Conservation (phyloP, 2,797 vertebrate species). For the Falco peregrinus region DNA sequence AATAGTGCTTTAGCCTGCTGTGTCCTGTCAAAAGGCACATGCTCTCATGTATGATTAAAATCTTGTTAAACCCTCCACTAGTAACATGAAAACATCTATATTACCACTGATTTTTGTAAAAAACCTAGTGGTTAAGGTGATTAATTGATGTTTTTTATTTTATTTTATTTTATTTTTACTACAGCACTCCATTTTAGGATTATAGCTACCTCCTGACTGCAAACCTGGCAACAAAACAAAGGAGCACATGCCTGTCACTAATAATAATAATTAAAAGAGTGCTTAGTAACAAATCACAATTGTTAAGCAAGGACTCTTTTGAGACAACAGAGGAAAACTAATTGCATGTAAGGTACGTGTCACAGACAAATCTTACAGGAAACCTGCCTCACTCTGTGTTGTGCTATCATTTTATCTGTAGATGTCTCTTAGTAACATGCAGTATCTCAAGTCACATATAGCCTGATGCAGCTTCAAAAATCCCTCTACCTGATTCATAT, state of each 20-base stretch:
- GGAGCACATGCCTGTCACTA: background rate
- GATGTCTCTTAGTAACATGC: accelerated
- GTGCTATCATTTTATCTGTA: background rate
- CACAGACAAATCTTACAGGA: background rate
- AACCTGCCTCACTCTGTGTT: background rate
- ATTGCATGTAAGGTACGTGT: background rate
- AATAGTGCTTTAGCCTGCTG: background rate
- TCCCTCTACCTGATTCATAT: background rate
- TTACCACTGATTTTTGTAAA: background rate
- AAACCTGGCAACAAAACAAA: background rate
- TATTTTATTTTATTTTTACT: background rate
- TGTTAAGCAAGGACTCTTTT: background rate
- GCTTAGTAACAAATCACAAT: background rate
- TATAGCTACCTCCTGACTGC: background rate
- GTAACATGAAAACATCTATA: background rate
- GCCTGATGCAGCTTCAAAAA: background rate
- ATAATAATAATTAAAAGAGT: background rate
- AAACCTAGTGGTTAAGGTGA: background rate
- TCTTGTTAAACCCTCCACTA: background rate
- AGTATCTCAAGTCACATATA: background rate
- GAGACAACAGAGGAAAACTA: background rate
- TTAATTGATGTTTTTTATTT: background rate
- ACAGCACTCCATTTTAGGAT: background rate
- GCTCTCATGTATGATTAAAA: background rate
- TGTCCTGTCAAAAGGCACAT: background rate